Conservation (phyloP, 2,888 invertebrate species). For the Myopa testacea region DNA sequence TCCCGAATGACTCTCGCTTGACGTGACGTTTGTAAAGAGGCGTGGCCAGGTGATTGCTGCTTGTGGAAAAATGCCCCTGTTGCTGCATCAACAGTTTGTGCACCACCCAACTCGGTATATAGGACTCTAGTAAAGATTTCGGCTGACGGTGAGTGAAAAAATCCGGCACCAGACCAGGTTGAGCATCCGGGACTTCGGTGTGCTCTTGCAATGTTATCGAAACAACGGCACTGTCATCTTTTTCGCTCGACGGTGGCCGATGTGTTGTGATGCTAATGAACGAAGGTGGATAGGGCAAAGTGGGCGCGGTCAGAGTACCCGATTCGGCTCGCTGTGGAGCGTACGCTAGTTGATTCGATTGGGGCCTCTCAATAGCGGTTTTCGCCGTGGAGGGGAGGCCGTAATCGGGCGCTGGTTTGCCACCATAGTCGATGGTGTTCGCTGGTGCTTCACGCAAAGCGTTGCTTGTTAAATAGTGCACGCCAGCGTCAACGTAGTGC, state of each 20-base stretch:
- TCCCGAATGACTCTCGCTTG: constrained; percentile 11
- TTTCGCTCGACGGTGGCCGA: constrained; percentile 31
- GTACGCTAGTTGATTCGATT: constrained; percentile 62
- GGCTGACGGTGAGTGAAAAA: constrained; percentile 64
- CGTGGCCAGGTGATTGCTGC: constrained; percentile 5
- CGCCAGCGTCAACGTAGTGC: constrained; percentile 37
- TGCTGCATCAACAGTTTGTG: constrained; percentile 57
- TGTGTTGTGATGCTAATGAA: constrained; percentile 60
- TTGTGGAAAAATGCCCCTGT: constrained; percentile 46
- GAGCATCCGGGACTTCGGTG: constrained; percentile 18
- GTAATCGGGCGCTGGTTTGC: constrained; percentile 48
- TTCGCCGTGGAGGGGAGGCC: constrained; percentile 29
- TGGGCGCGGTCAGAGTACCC: constrained; percentile 43
- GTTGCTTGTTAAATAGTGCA: constrained; percentile 52
- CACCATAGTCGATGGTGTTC: neutral
- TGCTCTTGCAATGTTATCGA: neutral
- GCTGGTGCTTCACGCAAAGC: constrained; percentile 41
- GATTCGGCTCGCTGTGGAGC: constrained; percentile 57
- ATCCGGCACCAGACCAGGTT: constrained; percentile 56
- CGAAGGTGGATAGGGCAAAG: constrained; percentile 63
- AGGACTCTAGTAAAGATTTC: constrained; percentile 72
- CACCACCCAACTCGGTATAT: constrained; percentile 72
- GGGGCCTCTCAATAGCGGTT: constrained; percentile 28
- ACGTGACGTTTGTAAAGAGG: constrained; percentile 10
- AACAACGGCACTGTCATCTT: neutral